Conservation (phyloP, 1,140 invertebrate genomes). For the Mactra quadrangularis region DNA sequence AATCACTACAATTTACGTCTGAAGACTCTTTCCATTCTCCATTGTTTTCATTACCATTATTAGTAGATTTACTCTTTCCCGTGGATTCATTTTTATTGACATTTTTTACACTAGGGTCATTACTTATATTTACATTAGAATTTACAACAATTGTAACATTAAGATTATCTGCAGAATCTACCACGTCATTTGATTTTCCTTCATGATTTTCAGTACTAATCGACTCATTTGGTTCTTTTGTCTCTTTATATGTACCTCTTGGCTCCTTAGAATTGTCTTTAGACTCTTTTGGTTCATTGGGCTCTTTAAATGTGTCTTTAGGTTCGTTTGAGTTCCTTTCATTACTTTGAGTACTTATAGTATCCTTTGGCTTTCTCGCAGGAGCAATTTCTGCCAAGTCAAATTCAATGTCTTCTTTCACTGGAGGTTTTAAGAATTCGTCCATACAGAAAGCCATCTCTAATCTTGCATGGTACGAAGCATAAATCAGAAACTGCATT, state of each 20-base stretch:
- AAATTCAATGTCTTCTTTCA: conserved; percentile 66
- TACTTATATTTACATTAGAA: too few species aligned
- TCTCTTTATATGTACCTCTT: not conserved
- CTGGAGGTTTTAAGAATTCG: conserved; percentile 88
- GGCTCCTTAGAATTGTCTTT: not conserved
- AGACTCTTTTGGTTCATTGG: not conserved
- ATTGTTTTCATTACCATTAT: not conserved
- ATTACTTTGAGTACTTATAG: conserved; percentile 29
- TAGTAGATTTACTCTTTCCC: not conserved
- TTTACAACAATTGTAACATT: too few species aligned
- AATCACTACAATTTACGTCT: too few species aligned
- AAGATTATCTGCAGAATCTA: too few species aligned
- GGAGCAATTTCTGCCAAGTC: not conserved
- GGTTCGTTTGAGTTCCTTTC: too few species aligned
- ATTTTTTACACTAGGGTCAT: too few species aligned
- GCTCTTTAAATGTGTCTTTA: not conserved
- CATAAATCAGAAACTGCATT: conserved; percentile 91
- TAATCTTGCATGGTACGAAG: conserved; percentile 95
- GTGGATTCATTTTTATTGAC: not conserved
- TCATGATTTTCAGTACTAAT: not conserved
- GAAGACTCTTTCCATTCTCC: too few species aligned
- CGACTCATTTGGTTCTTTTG: not conserved
- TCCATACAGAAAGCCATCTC: conserved; percentile 96
- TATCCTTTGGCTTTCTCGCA: conserved; percentile 33
- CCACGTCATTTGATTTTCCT: too few species aligned